A percentile compares a stretch with the other conserved stretches of the same genome.
Conservation (phyloP, 2,797 vertebrate genomes). For the Notoglanidium macrostoma region DNA sequence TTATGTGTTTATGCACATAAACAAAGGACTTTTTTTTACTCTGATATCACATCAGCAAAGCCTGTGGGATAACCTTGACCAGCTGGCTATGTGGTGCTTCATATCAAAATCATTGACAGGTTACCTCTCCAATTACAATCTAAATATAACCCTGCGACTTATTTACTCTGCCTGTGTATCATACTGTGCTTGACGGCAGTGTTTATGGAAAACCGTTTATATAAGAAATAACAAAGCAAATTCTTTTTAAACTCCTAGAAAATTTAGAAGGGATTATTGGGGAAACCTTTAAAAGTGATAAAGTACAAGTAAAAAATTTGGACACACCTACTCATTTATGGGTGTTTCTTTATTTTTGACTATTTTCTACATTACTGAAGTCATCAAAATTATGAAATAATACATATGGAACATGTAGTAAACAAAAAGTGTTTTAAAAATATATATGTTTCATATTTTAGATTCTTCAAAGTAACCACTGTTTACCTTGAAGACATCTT, state of each 20-base stretch:
- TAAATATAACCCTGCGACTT: constrained; percentile 42
- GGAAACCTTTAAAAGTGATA: neutral
- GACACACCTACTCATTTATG: no score
- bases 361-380: no score
- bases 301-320: no score
- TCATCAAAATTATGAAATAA: no score
- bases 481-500: no score
- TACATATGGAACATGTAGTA: no score
- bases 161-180: constrained; percentile 24
- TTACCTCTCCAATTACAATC: constrained; percentile 34
- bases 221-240: neutral
- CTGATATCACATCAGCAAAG: constrained; percentile 6
- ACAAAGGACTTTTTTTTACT: constrained; percentile 1
- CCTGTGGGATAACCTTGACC: constrained; percentile 46
- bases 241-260: neutral
- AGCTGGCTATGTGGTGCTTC: constrained; percentile 28
- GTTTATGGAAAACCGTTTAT: neutral
- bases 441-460: no score
- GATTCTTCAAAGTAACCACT: no score
- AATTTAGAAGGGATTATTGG: neutral
- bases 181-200: neutral
- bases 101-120: constrained; percentile 32
- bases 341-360: no score
- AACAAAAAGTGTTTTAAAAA: no score
- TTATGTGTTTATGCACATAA: neutral